Evolutionary conservation across 2,888 invertebrate genomes (phyloP).

Genomic region (Drosophila vallismaia): DNA sequence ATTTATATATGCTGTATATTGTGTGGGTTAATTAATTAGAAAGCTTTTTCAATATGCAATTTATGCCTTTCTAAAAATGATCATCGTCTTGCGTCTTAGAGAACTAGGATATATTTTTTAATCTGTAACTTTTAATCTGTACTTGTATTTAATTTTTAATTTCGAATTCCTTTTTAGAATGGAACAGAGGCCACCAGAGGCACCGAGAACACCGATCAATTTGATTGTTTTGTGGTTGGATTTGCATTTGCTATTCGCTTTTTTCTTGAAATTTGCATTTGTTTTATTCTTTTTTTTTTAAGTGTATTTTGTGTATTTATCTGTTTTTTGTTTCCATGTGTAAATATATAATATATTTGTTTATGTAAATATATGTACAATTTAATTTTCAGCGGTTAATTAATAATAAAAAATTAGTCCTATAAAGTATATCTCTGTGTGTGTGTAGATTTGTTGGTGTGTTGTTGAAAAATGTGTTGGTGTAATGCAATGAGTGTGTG

Average conservation of each 20-base stretch:
- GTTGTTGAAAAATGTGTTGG: neutral
- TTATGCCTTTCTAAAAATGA: neutral
- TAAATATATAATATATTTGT: slow-evolving; percentile 10
- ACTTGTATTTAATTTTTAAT: neutral
- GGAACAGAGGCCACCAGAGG: slow-evolving; percentile 43
- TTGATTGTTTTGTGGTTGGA: slow-evolving; percentile 40
- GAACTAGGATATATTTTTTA: slow-evolving; percentile 3
- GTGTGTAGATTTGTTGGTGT: slow-evolving; percentile 4
- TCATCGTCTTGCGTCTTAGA: slow-evolving; percentile 11
- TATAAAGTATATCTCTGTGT: slow-evolving; percentile 19
- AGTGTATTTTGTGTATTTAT: slow-evolving; percentile 28
- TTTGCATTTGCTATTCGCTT: slow-evolving; percentile 9
- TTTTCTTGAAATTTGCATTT: slow-evolving; percentile 1
- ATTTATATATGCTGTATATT: slow-evolving; percentile 19
- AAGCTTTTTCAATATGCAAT: slow-evolving; percentile 31
- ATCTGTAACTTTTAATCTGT: neutral
- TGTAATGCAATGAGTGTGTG: slow-evolving; percentile 7
- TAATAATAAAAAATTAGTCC: slow-evolving; percentile 12
- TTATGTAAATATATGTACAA: slow-evolving; percentile 37
- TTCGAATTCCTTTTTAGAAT: slow-evolving; percentile 28
- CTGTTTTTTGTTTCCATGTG: slow-evolving; percentile 6
- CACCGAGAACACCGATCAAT: slow-evolving; percentile 38
- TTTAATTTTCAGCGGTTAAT: slow-evolving; percentile 12
- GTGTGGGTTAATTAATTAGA: slow-evolving; percentile 15
- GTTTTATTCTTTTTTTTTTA: neutral